phyloP scores from a whole-genome alignment of 2,797 vertebrate genomes.

The Rhabdophis nuchalis region DNA sequence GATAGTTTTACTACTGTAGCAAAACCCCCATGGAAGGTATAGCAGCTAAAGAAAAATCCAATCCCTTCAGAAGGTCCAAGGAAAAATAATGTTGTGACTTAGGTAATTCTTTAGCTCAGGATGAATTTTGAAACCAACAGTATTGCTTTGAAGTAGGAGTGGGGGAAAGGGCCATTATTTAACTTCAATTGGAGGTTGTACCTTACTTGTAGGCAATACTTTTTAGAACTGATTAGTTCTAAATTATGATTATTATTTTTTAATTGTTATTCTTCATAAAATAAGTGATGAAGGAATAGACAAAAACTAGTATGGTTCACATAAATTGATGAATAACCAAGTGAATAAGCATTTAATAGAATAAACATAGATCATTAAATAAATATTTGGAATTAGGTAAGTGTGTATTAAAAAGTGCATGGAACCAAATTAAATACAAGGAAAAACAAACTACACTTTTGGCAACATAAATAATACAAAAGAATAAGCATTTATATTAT shows the following conservation, averaged over 20 bases:
- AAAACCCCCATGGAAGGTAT: constrained; percentile 1
- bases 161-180: neutral
- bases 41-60: constrained; percentile 7
- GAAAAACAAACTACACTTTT: neutral
- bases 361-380: neutral
- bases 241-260: neutral
- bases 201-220: neutral
- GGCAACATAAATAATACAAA: neutral
- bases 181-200: neutral
- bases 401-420: neutral
- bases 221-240: neutral
- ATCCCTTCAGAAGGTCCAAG: neutral
- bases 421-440: neutral
- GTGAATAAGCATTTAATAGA: neutral
- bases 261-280: neutral
- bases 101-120: neutral
- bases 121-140: neutral
- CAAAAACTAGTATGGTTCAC: neutral
- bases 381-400: neutral
- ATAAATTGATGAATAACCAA: neutral
- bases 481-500: neutral
- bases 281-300: neutral
- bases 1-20: constrained; percentile 18
- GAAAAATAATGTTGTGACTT: neutral
- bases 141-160: neutral